Conservation (phyloP, 2,797 vertebrate genomes). For the Sus cebifrons region DNA sequence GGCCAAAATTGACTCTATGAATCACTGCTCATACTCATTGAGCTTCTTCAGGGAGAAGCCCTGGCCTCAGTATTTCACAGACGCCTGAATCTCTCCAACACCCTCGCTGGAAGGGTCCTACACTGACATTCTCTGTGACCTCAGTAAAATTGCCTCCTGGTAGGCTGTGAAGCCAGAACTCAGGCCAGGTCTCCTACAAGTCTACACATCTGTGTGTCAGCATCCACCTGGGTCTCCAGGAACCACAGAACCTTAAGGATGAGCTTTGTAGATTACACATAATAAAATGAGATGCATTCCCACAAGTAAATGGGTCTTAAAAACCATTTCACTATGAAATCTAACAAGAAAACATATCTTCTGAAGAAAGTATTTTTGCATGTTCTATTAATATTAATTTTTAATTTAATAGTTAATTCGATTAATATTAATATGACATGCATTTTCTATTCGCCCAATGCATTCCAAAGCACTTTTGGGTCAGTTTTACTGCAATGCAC, state of each 20-base stretch:
- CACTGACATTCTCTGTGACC: not conserved
- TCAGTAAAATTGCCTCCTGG: not conserved
- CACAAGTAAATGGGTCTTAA: not conserved
- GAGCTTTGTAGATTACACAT: not conserved
- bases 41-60: not conserved
- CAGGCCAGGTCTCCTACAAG: not conserved
- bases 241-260: not conserved
- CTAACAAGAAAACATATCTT: not conserved
- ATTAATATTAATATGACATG: not conserved
- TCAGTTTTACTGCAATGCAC: not conserved
- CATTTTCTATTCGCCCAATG: not conserved
- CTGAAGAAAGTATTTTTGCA: slow-evolving; percentile 32
- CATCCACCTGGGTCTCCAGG: not conserved
- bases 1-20: not conserved
- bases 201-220: rapidly evolving
- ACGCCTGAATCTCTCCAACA: not conserved
- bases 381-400: not conserved
- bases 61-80: not conserved
- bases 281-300: not conserved
- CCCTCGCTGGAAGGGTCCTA: not conserved
- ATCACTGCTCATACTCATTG: not conserved
- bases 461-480: not conserved
- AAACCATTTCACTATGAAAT: not conserved
- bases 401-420: not conserved
- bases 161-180: not conserved